Conservation (phyloP, 2,797 vertebrate genomes). For the Urophycis tenuis region DNA sequence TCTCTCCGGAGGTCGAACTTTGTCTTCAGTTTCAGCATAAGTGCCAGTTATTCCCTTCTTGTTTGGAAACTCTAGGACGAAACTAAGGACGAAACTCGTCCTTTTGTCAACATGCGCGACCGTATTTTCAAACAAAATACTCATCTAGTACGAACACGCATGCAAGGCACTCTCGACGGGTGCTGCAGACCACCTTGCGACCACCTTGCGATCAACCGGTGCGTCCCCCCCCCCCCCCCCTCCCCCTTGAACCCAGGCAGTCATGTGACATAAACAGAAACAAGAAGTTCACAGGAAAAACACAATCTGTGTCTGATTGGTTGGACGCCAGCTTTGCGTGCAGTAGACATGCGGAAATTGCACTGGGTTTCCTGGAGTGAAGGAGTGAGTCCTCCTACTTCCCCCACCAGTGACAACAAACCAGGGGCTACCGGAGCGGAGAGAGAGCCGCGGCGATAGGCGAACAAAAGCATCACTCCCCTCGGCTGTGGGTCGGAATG, state of each 20-base stretch:
- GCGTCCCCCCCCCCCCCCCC: too few relatives aligned
- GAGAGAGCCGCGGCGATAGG: not conserved
- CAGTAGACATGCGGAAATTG: constrained; percentile 48
- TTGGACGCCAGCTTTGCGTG: not conserved
- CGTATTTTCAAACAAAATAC: not conserved
- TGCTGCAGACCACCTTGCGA: too few relatives aligned
- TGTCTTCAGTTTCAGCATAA: constrained; percentile 60
- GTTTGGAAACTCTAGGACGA: too few relatives aligned
- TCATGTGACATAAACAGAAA: not conserved
- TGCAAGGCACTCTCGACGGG: not conserved
- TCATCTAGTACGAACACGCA: not conserved
- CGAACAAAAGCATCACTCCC: not conserved
- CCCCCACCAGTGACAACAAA: not conserved
- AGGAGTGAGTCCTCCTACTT: not conserved
- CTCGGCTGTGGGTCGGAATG: not conserved
- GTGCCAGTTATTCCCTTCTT: not conserved
- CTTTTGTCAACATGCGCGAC: not conserved
- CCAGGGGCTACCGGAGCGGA: not conserved
- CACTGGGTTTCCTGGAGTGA: not conserved
- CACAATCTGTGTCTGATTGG: not conserved
- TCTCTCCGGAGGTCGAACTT: constrained; percentile 65
- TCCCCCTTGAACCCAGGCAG: not conserved
- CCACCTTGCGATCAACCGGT: not conserved
- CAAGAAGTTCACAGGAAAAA: not conserved
- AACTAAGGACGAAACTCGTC: too few relatives aligned